phyloP scores from a whole-genome alignment of 2,113 vertebrate species.

The Malaclemys terrapin region DNA sequence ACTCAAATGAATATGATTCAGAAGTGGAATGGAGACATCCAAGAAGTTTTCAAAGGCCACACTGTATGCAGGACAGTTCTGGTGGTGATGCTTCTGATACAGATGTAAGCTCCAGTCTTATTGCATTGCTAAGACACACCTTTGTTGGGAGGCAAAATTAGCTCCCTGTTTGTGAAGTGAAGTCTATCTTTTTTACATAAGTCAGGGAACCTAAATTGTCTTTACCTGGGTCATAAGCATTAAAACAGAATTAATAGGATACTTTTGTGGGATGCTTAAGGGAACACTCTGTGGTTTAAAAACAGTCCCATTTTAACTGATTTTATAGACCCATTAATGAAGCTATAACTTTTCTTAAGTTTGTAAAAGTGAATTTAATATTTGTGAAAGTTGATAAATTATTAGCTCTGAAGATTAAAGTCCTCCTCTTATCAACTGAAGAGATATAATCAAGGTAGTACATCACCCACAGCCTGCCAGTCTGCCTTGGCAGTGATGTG shows the following conservation, averaged over 20 bases:
- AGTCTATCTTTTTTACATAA: neutral
- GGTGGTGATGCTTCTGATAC: conserved; percentile 85
- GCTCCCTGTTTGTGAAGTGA: neutral
- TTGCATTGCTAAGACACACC: neutral
- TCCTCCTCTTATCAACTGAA: neutral
- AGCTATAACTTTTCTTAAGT: neutral
- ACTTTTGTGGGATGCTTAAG: neutral
- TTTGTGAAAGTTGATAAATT: neutral
- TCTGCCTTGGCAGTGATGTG: neutral
- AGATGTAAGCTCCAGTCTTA: conserved; percentile 82
- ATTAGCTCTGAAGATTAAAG: neutral
- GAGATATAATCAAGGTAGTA: neutral
- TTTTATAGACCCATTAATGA: neutral
- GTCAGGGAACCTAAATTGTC: neutral
- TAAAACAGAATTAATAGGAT: neutral
- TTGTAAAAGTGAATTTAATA: fast-evolving
- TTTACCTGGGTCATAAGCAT: neutral
- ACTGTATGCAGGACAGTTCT: conserved; percentile 71
- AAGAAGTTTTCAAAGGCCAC: conserved; percentile 72
- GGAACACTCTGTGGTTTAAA: neutral
- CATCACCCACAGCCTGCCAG: neutral
- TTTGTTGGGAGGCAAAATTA: neutral
- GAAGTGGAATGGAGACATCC: conserved; percentile 86
- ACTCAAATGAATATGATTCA: conserved; percentile 92
- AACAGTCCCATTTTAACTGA: neutral